phyloP scores from a whole-genome alignment of 2,797 vertebrate species.

The Cottoperca gobio region DNA sequence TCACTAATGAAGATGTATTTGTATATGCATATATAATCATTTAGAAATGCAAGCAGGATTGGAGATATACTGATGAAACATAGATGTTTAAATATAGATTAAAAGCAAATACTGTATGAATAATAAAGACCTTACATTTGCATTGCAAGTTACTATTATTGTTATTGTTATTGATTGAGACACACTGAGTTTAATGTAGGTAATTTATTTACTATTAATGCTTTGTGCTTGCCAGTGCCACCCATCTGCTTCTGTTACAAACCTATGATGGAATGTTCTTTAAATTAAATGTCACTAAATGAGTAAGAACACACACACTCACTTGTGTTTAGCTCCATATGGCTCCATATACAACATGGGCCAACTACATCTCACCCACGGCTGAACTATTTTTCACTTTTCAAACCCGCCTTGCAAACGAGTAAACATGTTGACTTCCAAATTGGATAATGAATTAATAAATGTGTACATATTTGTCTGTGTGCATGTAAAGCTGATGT shows the following conservation, averaged over 20 bases:
- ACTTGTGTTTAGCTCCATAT: not conserved
- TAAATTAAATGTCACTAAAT: not conserved
- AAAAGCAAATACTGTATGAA: not conserved
- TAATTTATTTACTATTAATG: conserved; percentile 6
- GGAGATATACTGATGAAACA: not conserved
- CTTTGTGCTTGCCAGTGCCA: not conserved
- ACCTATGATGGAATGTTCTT: conserved; percentile 7
- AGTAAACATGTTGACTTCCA: conserved; percentile 1
- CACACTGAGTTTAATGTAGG: not conserved
- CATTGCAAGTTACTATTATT: not conserved
- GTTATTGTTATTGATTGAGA: not conserved
- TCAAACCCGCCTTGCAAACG: conserved; percentile 4
- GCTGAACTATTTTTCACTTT: not conserved
- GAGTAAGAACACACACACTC: not conserved
- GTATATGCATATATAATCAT: not conserved
- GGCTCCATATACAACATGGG: not conserved
- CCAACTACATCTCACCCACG: not conserved
- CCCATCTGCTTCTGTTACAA: conserved; percentile 15
- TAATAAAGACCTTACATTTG: not conserved
- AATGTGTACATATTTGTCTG: conserved; percentile 13
- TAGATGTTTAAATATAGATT: not conserved
- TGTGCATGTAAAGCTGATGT: conserved; percentile 1
- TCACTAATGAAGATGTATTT: no score
- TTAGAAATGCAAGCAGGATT: not conserved
- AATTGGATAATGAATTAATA: not conserved